Evolutionary conservation across 2,797 vertebrate species (phyloP).

Genomic region (Lagocephalus sceleratus): DNA sequence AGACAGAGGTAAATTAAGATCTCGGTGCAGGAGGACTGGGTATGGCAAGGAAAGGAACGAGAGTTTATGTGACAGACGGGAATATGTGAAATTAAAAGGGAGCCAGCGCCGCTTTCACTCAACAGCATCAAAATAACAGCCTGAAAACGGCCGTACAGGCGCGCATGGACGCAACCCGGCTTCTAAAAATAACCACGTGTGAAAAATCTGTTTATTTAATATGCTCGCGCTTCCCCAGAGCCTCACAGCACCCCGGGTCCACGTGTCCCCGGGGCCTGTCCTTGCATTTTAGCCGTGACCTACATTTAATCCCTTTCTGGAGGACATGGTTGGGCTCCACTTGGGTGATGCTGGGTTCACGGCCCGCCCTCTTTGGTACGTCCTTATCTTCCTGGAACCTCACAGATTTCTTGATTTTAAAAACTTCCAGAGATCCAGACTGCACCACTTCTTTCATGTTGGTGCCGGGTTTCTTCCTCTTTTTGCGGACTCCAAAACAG

Average conservation of each 20-base stretch:
- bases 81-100: constrained; percentile 31
- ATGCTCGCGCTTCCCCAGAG: constrained; percentile 44
- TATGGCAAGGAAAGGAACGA: constrained; percentile 18
- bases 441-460: constrained; percentile 33
- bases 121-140: constrained; percentile 42
- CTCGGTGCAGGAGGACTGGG: constrained; percentile 10
- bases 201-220: constrained; percentile 68
- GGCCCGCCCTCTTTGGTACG: not conserved
- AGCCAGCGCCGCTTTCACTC: constrained; percentile 24
- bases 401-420: constrained; percentile 21
- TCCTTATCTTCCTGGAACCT: constrained; percentile 19
- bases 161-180: constrained; percentile 31
- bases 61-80: constrained; percentile 14
- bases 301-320: constrained; percentile 69
- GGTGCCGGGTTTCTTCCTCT: constrained; percentile 25
- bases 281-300: constrained; percentile 67
- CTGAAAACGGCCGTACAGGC: constrained; percentile 26
- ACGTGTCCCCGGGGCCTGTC: constrained; percentile 41
- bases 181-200: constrained; percentile 72
- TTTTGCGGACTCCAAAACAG: constrained; percentile 36
- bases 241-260: constrained; percentile 46
- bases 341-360: constrained; percentile 26
- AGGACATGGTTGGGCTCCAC: constrained; percentile 44
- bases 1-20: constrained; percentile 20
- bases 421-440: constrained; percentile 14